Evolutionary conservation across 2,113 vertebrate species (phyloP).

Genomic region (Suncus etruscus): DNA sequence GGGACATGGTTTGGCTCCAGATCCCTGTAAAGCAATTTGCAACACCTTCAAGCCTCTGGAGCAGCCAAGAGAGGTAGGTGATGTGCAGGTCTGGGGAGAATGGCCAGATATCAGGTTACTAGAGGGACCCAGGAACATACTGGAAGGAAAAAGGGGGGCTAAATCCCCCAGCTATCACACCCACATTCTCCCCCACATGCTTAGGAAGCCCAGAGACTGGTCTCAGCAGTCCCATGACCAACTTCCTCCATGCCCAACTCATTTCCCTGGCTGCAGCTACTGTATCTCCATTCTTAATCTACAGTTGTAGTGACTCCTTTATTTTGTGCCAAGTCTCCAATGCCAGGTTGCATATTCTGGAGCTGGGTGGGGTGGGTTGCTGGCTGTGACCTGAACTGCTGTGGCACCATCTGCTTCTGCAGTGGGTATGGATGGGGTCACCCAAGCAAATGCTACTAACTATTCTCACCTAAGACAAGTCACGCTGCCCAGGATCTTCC

Average conservation of each 20-base stretch:
- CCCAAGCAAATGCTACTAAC: too few relatives aligned
- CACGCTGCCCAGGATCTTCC: neutral
- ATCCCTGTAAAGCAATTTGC: constrained; percentile 38
- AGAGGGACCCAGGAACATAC: neutral
- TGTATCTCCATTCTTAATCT: neutral
- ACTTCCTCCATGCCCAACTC: neutral
- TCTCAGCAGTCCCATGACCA: accelerated
- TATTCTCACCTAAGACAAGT: too few relatives aligned
- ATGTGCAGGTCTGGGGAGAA: neutral
- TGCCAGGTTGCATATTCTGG: accelerated
- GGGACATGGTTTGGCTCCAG: constrained; percentile 76
- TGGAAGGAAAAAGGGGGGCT: neutral
- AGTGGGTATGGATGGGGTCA: too few relatives aligned
- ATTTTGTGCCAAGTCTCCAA: neutral
- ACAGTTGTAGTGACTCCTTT: too few relatives aligned
- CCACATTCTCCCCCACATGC: too few relatives aligned
- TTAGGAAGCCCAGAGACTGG: too few relatives aligned
- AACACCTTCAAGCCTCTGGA: constrained; percentile 8
- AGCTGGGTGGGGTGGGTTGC: neutral
- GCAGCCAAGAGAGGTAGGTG: constrained; percentile 37
- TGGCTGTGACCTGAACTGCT: neutral
- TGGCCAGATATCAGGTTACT: neutral
- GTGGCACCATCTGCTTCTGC: neutral
- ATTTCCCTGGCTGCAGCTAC: neutral
- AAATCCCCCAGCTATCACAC: neutral